Evolutionary conservation across 1,140 invertebrate species (phyloP).

Genomic region (Octopus sinensis): DNA sequence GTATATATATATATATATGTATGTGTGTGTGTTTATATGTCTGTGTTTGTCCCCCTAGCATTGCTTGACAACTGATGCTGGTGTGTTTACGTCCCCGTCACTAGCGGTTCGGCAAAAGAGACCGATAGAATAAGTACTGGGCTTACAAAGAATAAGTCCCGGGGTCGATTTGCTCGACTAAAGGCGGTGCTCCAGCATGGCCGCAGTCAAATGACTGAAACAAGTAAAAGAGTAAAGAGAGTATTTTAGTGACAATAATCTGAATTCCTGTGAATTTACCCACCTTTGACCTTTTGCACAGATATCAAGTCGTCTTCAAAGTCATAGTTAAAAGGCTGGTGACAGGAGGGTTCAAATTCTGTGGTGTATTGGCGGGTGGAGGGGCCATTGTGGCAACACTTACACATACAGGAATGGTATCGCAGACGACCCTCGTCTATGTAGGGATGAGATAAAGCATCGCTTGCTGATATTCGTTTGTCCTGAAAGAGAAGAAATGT

Average conservation of each 20-base stretch:
- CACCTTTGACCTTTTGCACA: slow-evolving; percentile 92
- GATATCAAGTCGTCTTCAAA: slow-evolving; percentile 92
- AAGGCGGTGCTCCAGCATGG: no score
- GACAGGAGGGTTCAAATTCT: slow-evolving; percentile 89
- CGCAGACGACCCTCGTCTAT: slow-evolving; percentile 93
- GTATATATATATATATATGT: no score
- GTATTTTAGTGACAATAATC: not conserved
- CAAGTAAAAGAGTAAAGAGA: not conserved
- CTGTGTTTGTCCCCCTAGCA: no score
- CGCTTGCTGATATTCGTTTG: slow-evolving; percentile 88
- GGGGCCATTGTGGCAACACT: slow-evolving; percentile 75
- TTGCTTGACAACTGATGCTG: no score
- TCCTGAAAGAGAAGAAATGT: slow-evolving; percentile 63
- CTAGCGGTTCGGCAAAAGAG: no score
- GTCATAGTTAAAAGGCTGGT: slow-evolving; percentile 84
- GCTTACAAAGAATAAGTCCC: no score
- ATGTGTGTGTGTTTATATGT: no score
- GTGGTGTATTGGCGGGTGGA: slow-evolving; percentile 70
- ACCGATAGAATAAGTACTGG: no score
- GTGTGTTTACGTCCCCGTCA: no score
- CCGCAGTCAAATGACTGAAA: not conserved
- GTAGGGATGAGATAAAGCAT: slow-evolving; percentile 93
- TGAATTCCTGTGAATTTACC: slow-evolving; percentile 14
- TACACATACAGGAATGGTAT: slow-evolving; percentile 99
- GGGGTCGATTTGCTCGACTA: no score